Base-by-base conservation (phyloP, 2,888 invertebrate species). In the Tetragonisca angustula region DNA sequence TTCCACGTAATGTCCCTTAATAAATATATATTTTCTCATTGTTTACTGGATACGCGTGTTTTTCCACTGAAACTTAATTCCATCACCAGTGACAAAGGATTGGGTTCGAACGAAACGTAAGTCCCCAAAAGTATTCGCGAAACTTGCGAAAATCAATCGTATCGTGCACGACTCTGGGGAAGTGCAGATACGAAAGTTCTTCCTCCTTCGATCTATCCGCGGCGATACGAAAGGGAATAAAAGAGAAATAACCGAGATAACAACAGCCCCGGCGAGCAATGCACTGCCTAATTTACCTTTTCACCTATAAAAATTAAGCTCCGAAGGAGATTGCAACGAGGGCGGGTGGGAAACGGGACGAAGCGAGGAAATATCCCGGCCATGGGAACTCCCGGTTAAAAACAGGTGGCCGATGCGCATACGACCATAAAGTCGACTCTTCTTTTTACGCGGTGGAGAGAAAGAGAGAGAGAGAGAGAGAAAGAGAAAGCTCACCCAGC, bases 371-470 rank as follows among this genome's bases (percentile, higher is more conserved):
- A n/a, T 15, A 19, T 50, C 9, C 52, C 19, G 32, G 36, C 43
- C 36, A 68, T 49, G 24, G 68, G 73, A 75, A 79, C 64, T 59
- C 17, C 32, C 65, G 21, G 65, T 59, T 49, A 49, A 75, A 67
- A 82, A 79, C 74, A 82, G 81, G 82, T 82, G 79, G 74, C 70
- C 79, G 65, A 70, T 79, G n/a, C 65, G 65, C 54, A 24, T 52
- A 49, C 61, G 59, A 74, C 32, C 71, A 43, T 80, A 79, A 74
- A 61, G 50, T 75, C 65, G 54, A 54, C 65, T 79, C 59, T 11
- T 21, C 68, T 74, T 78, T 74, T 74, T 78, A 54, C 65, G 49
- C 54, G 24, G 61, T 21, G 27, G 43, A 6, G 43, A 19, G 54
- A 36, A 6, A 43, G 36, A 36, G 36, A 36, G 36, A 27, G 32